Evolutionary conservation across 2,797 vertebrate species (phyloP).

Genomic region (Spheniscus humboldti): DNA sequence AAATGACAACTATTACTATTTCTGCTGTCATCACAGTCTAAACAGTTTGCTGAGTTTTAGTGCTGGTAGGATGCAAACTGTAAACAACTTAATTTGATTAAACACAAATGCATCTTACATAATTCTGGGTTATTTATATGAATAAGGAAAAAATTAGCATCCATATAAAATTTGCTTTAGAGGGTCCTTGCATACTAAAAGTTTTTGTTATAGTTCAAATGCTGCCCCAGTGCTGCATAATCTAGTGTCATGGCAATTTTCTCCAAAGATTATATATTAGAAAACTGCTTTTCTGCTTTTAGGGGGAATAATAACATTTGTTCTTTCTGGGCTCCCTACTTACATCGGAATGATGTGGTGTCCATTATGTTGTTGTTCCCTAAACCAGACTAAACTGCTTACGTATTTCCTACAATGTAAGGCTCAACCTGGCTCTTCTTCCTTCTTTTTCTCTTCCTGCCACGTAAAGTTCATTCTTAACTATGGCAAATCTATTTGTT

Average conservation of each 20-base stretch:
- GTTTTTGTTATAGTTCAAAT: neutral
- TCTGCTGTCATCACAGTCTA: neutral
- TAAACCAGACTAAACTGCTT: neutral
- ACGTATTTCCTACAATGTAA: neutral
- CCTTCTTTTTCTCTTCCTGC: neutral
- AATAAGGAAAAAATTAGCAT: neutral
- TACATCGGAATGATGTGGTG: too few relatives aligned
- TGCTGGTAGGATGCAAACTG: neutral
- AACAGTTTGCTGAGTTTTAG: neutral
- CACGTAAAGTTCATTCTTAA: neutral
- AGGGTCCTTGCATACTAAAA: neutral
- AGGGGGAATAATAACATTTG: neutral
- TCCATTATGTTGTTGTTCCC: neutral
- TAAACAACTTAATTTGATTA: neutral
- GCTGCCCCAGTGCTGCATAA: neutral
- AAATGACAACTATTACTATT: neutral
- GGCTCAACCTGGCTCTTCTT: neutral
- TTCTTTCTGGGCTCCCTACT: neutral
- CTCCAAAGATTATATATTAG: too few relatives aligned
- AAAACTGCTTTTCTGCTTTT: neutral
- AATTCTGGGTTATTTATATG: neutral
- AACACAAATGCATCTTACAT: neutral
- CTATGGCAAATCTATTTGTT: neutral
- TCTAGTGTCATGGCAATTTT: neutral
- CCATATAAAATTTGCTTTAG: neutral